Base-by-base conservation (phyloP, 2,888 invertebrate species). In the Hemistola chrysoprasaria region DNA sequence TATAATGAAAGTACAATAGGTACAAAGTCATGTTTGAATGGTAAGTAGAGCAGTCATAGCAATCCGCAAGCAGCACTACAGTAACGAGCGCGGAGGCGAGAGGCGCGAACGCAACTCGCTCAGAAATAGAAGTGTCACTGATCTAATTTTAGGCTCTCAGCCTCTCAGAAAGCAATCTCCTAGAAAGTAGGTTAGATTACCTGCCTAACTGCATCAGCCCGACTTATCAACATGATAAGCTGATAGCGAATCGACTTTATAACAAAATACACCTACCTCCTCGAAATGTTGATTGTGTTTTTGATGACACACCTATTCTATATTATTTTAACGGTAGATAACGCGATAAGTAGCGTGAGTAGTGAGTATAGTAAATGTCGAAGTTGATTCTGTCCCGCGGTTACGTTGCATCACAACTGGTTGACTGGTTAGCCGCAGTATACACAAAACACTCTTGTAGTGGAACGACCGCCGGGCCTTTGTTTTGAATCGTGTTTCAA, bases 181-280 rank as follows among this genome's bases (percentile, higher is more conserved):
- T 35, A 47, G 57, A 72, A 86, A 77, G 60, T 82, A 75, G 86
- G 85, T 83, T 84, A 82, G 65, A 70, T 77, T 72, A 63, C 61
- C 55, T 65, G 52, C 53, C 22, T 22, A 46, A 53, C 46, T n/a
- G n/a, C n/a, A n/a, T n/a, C n/a, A 48, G 43, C 46, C 44, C 44
- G 40, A 31, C 11, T 37, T 84, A 84, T 80, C 78, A 54, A 37
- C 27, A 59, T 55, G 81, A 81, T 80, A 81, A 74, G 69, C 71
- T 67, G 85, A 81, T 82, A 84, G 38, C 35, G 51, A 53, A 28
- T 43, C 51, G 47, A 63, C 60, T 58, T 50, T 49, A 59, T 53
- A 49, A 59, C 62, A 59, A n/a, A 64, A 59, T 56, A 48, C 45
- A 65, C 53, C 60, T 56, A 61, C 58, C 62, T 76, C 66, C 71